A percentile compares a stretch with the other conserved stretches of the same genome.
Evolutionary conservation across 2,888 invertebrate species (phyloP).

Genomic region (Trachelus troglodyta): DNA sequence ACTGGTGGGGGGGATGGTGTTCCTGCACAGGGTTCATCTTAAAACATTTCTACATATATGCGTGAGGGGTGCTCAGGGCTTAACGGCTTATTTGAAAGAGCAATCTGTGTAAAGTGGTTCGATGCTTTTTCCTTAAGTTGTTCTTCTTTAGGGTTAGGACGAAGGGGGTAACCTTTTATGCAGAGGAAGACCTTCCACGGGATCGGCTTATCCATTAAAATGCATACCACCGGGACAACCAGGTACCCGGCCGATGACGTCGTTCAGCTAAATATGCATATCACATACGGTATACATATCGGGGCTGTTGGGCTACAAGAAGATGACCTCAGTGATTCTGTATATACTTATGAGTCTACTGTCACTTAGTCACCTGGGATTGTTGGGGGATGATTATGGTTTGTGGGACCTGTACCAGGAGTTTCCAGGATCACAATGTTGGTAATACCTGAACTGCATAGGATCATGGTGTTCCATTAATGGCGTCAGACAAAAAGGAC

Average conservation of each 20-base stretch:
- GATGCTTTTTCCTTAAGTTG: not conserved
- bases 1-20: not conserved
- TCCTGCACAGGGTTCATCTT: conserved; percentile 22
- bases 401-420: not conserved
- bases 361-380: not conserved
- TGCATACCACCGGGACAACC: not conserved
- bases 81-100: conserved; percentile 41
- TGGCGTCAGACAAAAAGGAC: not conserved
- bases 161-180: not conserved
- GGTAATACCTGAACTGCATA: not conserved
- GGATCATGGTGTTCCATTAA: not conserved
- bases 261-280: not conserved
- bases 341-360: not conserved
- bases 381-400: not conserved
- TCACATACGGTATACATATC: no score
- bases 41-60: conserved; percentile 39
- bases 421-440: not conserved
- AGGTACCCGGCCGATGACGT: not conserved
- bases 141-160: not conserved
- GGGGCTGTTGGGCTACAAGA: no score
- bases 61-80: conserved; percentile 22
- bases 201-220: not conserved
- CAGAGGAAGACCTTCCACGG: not conserved
- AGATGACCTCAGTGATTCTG: not conserved
- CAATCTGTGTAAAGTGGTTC: conserved; percentile 43